phyloP scores from a whole-genome alignment of 2,888 invertebrate species.

The Epinotia nisella region DNA sequence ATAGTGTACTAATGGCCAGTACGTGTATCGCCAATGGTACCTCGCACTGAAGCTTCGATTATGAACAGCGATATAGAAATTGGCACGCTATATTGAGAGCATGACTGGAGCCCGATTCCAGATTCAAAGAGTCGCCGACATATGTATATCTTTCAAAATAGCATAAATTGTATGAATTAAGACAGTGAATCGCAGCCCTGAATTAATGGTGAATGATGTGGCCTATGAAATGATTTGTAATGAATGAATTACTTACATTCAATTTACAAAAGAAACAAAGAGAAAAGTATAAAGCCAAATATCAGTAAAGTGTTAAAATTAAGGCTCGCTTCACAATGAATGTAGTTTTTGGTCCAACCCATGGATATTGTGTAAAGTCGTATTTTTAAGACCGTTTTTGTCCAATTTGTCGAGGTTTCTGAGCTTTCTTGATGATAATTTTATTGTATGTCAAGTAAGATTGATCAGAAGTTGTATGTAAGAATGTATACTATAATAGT shows the following conservation, averaged over 20 bases:
- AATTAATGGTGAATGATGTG: too few species aligned
- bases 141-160: too few species aligned
- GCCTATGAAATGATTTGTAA: too few species aligned
- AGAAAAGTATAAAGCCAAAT: neutral
- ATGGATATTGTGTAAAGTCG: conserved; percentile 35
- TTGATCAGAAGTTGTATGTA: neutral
- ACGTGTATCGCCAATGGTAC: neutral
- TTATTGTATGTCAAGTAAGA: neutral
- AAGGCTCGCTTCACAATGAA: conserved; percentile 15
- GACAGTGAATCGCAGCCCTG: too few species aligned
- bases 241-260: too few species aligned
- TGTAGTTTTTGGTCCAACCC: conserved; percentile 36
- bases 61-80: neutral
- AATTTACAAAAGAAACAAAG: too few species aligned
- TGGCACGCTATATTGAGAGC: neutral
- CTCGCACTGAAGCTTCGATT: neutral
- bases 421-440: conserved; percentile 29
- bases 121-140: too few species aligned
- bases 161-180: too few species aligned
- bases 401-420: conserved; percentile 28
- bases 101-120: too few species aligned
- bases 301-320: conserved; percentile 19
- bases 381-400: conserved; percentile 37
- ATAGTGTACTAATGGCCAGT: too few species aligned
- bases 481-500: neutral